A percentile compares a stretch with the other conserved stretches of the same genome.
These are phyloP conservation scores for Cheirogaleus medius DNA, from an alignment of 2,113 vertebrate species.

Conservation along the genomic window DNA sequence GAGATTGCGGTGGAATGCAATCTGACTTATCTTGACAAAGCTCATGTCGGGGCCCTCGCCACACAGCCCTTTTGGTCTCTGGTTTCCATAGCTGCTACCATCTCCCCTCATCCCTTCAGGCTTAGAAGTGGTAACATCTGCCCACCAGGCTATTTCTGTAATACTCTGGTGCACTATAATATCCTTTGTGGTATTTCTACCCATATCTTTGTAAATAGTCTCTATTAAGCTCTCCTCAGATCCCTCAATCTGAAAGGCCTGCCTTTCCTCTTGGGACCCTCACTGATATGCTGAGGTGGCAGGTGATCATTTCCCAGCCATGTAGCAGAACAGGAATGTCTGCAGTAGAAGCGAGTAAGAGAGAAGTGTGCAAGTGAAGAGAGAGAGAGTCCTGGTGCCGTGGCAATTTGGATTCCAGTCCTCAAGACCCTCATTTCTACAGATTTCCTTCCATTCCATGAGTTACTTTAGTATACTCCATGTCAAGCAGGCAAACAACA, in stretches of 20 bases:
- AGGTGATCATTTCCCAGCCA: neutral
- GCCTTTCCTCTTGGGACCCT: conserved; percentile 12
- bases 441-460: neutral
- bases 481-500: neutral
- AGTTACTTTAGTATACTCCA: neutral
- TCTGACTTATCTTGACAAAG: neutral
- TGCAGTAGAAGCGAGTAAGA: neutral
- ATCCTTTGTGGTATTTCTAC: neutral
- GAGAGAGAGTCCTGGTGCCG: neutral
- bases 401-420: neutral
- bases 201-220: neutral
- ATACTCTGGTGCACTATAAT: neutral
- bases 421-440: neutral
- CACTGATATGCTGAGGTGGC: neutral
- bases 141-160: neutral
- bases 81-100: neutral
- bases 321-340: neutral
- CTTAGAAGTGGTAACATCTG: neutral
- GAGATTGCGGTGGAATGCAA: neutral
- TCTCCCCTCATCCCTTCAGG: neutral
- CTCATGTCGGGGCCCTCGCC: neutral
- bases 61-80: neutral
- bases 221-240: neutral
- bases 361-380: neutral
- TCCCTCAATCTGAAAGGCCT: neutral